These are phyloP conservation scores for Tenthredo distinguenda DNA, from an alignment of 2,888 invertebrate genomes.

Conservation along the genomic window DNA sequence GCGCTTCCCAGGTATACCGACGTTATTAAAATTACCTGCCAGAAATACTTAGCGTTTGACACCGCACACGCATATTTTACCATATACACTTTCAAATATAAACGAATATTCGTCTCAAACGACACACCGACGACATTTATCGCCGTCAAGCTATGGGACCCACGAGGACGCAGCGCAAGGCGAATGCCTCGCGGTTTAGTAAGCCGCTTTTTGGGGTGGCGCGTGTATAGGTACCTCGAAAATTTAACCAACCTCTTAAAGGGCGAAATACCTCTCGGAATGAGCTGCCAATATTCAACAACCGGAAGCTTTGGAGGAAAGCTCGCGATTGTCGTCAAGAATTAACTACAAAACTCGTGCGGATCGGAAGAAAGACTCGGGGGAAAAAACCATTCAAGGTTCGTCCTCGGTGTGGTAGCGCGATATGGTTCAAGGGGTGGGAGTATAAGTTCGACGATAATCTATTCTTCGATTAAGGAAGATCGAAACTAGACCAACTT, in stretches of 20 bases:
- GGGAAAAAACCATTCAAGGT: no score
- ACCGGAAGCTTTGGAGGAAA: slow-evolving; percentile 57
- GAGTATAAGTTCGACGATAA: background rate
- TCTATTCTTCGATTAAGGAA: slow-evolving; percentile 1
- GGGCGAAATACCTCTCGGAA: background rate
- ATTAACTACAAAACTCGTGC: background rate
- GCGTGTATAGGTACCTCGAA: background rate
- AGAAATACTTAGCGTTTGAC: slow-evolving; percentile 59
- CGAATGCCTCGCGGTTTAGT: background rate
- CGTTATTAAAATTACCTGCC: slow-evolving; percentile 70
- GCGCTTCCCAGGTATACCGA: slow-evolving; percentile 46
- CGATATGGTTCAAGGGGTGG: background rate
- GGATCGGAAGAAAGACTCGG: background rate
- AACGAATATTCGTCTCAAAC: slow-evolving; percentile 64
- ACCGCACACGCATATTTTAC: slow-evolving; percentile 59
- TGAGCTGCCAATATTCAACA: slow-evolving; percentile 69
- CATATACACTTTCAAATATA: slow-evolving; percentile 61
- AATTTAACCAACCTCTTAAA: background rate
- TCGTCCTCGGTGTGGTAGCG: background rate
- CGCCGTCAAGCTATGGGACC: slow-evolving; percentile 57
- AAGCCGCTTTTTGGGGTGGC: background rate
- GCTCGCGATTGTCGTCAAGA: background rate
- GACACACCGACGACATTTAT: slow-evolving; percentile 63
- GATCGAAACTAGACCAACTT: background rate
- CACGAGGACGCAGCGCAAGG: slow-evolving; percentile 6